Conservation (phyloP, 2,113 vertebrate species). For the Dryoscopus gambensis region DNA sequence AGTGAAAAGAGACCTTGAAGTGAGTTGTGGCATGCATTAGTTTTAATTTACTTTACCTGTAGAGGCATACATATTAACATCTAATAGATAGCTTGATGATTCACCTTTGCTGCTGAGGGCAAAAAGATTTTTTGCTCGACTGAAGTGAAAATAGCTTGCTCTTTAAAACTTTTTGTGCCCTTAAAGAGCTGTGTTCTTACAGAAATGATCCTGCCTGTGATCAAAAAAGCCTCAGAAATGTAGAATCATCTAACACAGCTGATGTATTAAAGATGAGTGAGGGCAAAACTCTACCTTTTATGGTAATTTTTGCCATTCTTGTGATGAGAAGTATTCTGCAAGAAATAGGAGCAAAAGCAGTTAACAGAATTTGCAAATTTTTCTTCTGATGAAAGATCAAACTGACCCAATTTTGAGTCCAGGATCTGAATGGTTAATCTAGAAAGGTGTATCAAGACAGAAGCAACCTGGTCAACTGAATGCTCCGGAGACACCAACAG, state of each 20-base stretch:
- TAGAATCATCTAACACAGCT: background rate
- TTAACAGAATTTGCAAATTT: background rate
- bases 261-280: background rate
- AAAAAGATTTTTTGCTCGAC: background rate
- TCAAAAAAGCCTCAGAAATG: background rate
- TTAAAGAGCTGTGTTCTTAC: background rate
- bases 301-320: background rate
- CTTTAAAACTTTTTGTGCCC: background rate
- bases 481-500: fast-evolving
- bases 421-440: background rate
- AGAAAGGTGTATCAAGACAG: background rate
- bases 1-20: background rate
- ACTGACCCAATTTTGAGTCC: background rate
- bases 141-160: background rate
- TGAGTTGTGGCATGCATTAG: background rate
- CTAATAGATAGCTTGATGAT: background rate
- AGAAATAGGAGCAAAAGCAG: background rate
- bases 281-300: background rate
- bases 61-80: background rate
- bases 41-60: conserved; percentile 8
- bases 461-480: background rate
- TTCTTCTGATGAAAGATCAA: background rate
- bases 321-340: background rate
- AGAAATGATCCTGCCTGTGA: background rate
- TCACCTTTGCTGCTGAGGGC: background rate